phyloP scores from a whole-genome alignment of 2,113 vertebrate species.

The Rhinolophus ferrumequinum region DNA sequence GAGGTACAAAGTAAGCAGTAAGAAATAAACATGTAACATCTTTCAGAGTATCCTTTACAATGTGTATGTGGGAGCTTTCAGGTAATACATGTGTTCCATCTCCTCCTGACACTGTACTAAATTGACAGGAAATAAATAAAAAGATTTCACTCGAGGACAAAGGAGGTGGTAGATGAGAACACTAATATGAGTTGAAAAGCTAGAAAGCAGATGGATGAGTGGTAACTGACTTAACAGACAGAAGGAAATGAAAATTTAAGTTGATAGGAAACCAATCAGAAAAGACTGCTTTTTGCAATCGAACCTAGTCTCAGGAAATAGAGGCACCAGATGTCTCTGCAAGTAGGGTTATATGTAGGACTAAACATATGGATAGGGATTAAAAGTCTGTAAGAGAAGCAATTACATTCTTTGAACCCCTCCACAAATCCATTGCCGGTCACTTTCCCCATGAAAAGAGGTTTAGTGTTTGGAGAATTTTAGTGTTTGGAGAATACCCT shows the following conservation, averaged over 20 bases:
- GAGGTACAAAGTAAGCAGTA: neutral
- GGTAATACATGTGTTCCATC: neutral
- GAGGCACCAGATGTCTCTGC: neutral
- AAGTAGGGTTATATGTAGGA: neutral
- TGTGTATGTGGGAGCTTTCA: neutral
- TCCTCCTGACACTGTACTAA: neutral
- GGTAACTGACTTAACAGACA: neutral
- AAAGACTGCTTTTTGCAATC: neutral
- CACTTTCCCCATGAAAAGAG: neutral
- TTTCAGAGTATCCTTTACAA: neutral
- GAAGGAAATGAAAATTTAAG: slow-evolving; percentile 40
- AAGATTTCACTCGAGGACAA: neutral
- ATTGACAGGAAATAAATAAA: neutral
- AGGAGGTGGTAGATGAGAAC: neutral
- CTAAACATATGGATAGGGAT: neutral
- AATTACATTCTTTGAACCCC: neutral
- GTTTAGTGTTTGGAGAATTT: neutral
- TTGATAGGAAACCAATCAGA: neutral
- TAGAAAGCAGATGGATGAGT: slow-evolving; percentile 5
- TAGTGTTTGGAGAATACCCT: neutral
- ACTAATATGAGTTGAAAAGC: neutral
- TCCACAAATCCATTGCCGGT: neutral
- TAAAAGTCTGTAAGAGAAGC: neutral
- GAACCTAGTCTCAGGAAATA: slow-evolving; percentile 6
- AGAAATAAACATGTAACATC: neutral